Evolutionary conservation across 2,888 invertebrate species (phyloP).

Genomic region (Carcina quercana): DNA sequence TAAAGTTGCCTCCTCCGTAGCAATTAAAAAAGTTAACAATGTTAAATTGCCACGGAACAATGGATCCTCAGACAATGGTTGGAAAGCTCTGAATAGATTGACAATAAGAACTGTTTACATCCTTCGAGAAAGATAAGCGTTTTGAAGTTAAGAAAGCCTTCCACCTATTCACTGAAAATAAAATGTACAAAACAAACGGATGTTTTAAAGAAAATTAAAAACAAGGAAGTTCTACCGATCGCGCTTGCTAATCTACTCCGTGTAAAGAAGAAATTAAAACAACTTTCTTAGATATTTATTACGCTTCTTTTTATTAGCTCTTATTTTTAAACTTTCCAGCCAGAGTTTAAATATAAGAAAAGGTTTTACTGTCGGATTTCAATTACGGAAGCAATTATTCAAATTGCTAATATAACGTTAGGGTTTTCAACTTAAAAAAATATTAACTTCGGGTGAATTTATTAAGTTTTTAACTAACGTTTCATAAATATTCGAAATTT

Average conservation of each 20-base stretch:
- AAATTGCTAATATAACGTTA: no score
- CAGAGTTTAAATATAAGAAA: constrained; percentile 47
- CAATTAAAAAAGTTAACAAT: constrained; percentile 57
- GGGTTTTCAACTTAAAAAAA: no score
- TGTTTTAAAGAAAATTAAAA: constrained; percentile 74
- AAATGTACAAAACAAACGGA: constrained; percentile 63
- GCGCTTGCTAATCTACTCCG: constrained; percentile 61
- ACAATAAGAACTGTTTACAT: constrained; percentile 32
- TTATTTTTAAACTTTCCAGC: constrained; percentile 48
- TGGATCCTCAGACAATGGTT: constrained; percentile 34
- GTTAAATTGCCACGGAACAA: constrained; percentile 34
- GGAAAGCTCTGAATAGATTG: constrained; percentile 44
- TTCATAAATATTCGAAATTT: no score
- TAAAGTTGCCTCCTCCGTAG: constrained; percentile 45
- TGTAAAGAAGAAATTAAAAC: constrained; percentile 72
- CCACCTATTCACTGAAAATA: constrained; percentile 64
- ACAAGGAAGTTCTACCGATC: constrained; percentile 69
- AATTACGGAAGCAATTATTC: no score
- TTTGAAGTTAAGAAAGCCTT: constrained; percentile 64
- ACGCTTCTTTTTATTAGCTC: constrained; percentile 60
- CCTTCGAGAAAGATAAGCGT: constrained; percentile 51
- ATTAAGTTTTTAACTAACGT: no score
- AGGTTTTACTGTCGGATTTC: no score
- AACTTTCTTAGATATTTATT: constrained; percentile 73
- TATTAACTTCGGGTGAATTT: no score